Base-by-base conservation (phyloP, 2,888 invertebrate species). In the Salpingus planirostris region DNA sequence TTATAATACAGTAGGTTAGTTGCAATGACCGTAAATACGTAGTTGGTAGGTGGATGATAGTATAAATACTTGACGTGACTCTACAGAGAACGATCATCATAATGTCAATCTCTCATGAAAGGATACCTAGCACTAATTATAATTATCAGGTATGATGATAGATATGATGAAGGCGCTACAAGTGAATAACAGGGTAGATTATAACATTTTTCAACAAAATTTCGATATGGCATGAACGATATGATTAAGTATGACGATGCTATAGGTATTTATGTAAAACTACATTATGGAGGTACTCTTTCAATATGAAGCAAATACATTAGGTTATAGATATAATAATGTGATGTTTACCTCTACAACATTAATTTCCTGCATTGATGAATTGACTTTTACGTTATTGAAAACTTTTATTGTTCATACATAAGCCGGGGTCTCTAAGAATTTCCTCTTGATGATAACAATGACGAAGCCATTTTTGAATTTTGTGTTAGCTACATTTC, bases 391-490 rank as follows among this genome's bases (percentile, higher is more conserved):
- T 35, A n/a, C n/a, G n/a, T n/a, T 28, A 10, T 34, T 29, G 22
- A 18, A 8, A 22, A 10, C 6, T 18, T 15, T 31, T 26, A 27
- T 27, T 36, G 13, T 22, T 18, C 15, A 14, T 12, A 8, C 23
- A 13, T 13, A 14, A 3, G 2, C 26, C 18, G n/a, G 8, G 18
- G 13, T n/a, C 24, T 25, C 11, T 32, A 25, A 30, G 13, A 27
- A 7, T 31, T 32, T 13, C n/a, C n/a, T n/a, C n/a, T n/a, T n/a
- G n/a, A n/a, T n/a, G n/a, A n/a, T n/a, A n/a, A n/a, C n/a, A 27
- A 41, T 37, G 40, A 40, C 42, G 32, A 44, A 44, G 44, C 44
- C 38, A 29, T 25, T 36, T 34, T 38, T 29, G 29, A 31, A n/a
- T n/a, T n/a, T n/a, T n/a, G n/a, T n/a, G n/a, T n/a, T n/a, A n/a